Percentiles rank a stretch among this genome's conserved stretches.
Evolutionary conservation across 2,797 vertebrate species (phyloP).

Genomic region (Pangasius krempfi): DNA sequence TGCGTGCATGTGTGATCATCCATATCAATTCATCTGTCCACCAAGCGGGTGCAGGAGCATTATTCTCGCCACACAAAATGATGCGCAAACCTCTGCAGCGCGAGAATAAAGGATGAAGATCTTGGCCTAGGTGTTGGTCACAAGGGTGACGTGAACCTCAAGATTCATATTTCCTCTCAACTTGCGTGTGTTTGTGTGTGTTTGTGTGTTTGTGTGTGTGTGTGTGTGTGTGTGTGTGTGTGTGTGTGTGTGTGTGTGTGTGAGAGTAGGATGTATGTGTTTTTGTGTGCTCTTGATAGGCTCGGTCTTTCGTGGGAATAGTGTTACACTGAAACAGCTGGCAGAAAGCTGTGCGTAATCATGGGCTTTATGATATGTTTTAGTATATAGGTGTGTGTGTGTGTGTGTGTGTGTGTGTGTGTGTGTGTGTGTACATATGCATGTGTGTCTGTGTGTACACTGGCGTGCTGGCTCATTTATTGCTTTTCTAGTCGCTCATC

Average conservation of each 20-base stretch:
- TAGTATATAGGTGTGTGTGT: slow-evolving; percentile 39
- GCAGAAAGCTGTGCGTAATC: slow-evolving; percentile 49
- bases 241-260: slow-evolving; percentile 21
- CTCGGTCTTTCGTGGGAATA: slow-evolving; percentile 13
- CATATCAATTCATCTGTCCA: slow-evolving; percentile 35
- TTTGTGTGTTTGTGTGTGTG: neutral
- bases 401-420: slow-evolving; percentile 23
- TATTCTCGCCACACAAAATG: neutral
- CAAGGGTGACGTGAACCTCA: neutral
- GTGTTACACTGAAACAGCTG: slow-evolving; percentile 44
- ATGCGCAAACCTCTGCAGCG: neutral
- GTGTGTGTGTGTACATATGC: neutral
- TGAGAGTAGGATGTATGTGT: neutral
- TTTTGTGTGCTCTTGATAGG: slow-evolving; percentile 5
- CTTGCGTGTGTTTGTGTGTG: slow-evolving; percentile 19
- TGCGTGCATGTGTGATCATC: slow-evolving; percentile 13
- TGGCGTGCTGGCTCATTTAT: neutral
- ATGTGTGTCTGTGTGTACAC: neutral
- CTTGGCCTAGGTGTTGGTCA: neutral
- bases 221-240: slow-evolving; percentile 6
- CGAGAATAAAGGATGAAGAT: neutral
- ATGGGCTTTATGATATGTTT: slow-evolving; percentile 44
- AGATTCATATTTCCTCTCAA: too few relatives aligned
- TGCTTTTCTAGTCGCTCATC: neutral
- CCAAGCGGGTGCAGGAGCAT: slow-evolving; percentile 31